Conservation (phyloP, 2,113 vertebrate genomes). For the Thymallus thymallus region DNA sequence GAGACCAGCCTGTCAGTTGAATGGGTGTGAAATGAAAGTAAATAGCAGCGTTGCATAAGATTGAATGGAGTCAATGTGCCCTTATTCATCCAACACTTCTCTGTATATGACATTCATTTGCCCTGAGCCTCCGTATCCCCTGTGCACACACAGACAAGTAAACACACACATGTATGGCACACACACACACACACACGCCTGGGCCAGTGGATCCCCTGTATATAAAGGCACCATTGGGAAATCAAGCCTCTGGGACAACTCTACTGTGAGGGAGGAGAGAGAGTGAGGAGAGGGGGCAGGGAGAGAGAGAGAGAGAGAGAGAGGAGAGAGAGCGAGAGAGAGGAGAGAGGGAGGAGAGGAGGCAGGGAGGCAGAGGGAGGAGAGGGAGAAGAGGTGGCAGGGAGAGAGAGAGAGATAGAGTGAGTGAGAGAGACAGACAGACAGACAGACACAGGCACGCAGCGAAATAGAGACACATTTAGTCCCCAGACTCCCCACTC, state of each 20-base stretch:
- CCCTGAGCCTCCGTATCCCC: not conserved
- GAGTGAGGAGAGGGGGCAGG: too few species aligned
- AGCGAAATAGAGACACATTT: too few species aligned
- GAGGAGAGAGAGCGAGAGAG: too few species aligned
- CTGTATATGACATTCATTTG: conserved; percentile 3
- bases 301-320: too few species aligned
- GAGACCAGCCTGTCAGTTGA: not conserved
- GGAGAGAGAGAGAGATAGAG: not conserved
- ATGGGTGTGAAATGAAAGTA: conserved; percentile 10
- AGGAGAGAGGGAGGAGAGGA: too few species aligned
- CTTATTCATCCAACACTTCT: conserved; percentile 5
- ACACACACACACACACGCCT: conserved; percentile 6
- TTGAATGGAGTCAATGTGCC: conserved; percentile 5
- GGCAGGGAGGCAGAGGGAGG: too few species aligned
- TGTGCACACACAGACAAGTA: conserved; percentile 8
- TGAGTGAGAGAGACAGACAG: not conserved
- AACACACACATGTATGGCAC: not conserved
- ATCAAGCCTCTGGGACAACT: not conserved
- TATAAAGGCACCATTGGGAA: conserved; percentile 1
- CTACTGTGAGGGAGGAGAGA: not conserved
- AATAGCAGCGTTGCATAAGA: not conserved
- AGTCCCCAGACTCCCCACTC: too few species aligned
- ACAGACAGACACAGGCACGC: not conserved
- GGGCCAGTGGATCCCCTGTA: not conserved
- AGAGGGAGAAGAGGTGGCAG: too few species aligned